phyloP scores from a whole-genome alignment of 2,113 vertebrate genomes.

The Sigmodon hispidus region DNA sequence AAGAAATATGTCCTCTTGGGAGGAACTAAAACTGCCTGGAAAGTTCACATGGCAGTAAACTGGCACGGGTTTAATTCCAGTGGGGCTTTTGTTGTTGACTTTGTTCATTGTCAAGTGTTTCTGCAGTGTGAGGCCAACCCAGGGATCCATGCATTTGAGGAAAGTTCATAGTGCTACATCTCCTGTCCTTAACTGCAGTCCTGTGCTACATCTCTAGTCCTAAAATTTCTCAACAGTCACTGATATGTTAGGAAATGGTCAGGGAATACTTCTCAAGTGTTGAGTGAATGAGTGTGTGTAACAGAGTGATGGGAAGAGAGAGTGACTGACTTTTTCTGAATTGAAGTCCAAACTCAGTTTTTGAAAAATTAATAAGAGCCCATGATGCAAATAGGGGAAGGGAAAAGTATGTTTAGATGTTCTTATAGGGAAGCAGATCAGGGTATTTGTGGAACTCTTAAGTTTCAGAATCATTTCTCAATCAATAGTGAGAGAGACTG shows the following conservation, averaged over 20 bases:
- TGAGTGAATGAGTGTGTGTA: conserved; percentile 19
- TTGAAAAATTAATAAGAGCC: conserved; percentile 41
- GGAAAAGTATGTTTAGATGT: not conserved
- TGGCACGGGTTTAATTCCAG: not conserved
- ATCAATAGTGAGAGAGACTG: not conserved
- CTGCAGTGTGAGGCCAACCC: not conserved
- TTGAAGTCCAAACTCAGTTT: conserved; percentile 3
- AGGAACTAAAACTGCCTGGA: not conserved
- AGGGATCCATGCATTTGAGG: not conserved
- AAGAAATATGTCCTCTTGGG: not conserved
- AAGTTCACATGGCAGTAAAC: not conserved
- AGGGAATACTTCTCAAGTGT: not conserved
- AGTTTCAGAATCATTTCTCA: not conserved
- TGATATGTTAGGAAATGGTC: not conserved
- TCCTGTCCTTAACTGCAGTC: not conserved
- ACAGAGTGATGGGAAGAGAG: not conserved
- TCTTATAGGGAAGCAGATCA: not conserved
- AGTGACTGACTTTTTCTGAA: no score
- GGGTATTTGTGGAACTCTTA: not conserved
- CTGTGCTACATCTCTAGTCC: not conserved
- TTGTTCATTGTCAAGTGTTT: not conserved
- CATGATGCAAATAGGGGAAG: not conserved
- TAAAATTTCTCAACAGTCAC: not conserved
- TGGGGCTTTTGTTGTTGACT: not conserved
- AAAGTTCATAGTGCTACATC: not conserved